phyloP scores from a whole-genome alignment of 2,888 invertebrate species.

The Nemapogon koenigi region DNA sequence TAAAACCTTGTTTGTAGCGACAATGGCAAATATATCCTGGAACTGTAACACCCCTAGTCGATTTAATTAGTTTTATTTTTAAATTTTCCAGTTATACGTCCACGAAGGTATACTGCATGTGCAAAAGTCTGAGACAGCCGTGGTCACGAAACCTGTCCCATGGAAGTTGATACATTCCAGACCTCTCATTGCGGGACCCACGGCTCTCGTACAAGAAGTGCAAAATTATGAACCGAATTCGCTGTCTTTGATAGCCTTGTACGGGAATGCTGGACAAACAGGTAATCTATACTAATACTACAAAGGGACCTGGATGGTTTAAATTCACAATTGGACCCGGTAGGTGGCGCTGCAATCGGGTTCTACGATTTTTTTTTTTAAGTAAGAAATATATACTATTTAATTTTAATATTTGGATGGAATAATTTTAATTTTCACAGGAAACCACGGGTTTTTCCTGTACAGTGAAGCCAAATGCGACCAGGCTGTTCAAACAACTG shows the following conservation, averaged over 20 bases:
- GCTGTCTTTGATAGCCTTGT: conserved; percentile 75
- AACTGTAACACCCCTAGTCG: no score
- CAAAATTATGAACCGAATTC: conserved; percentile 49
- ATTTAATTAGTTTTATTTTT: no score
- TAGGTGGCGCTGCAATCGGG: no score
- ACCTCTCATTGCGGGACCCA: conserved; percentile 39
- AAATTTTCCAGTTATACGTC: conserved; percentile 66
- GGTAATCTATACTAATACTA: conserved; percentile 38
- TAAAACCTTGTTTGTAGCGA: no score
- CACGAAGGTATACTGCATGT: conserved; percentile 62
- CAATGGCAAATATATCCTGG: no score
- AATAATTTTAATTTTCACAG: conserved; percentile 31
- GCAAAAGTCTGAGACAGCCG: conserved; percentile 32
- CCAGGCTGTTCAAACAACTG: conserved; percentile 42
- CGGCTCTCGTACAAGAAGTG: conserved; percentile 35
- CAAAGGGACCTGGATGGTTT: background rate
- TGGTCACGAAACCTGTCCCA: conserved; percentile 59
- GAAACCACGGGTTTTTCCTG: conserved; percentile 78
- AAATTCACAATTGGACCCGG: no score
- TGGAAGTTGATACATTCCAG: conserved; percentile 77
- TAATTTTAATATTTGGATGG: background rate
- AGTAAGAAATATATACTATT: background rate
- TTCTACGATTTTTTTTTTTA: background rate
- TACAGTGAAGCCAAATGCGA: conserved; percentile 66
- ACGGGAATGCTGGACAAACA: conserved; percentile 74